A percentile compares a stretch with the other conserved stretches of the same genome.
Conservation (phyloP, 2,888 invertebrate species). For the Kuschelorhynchus macadamiae region DNA sequence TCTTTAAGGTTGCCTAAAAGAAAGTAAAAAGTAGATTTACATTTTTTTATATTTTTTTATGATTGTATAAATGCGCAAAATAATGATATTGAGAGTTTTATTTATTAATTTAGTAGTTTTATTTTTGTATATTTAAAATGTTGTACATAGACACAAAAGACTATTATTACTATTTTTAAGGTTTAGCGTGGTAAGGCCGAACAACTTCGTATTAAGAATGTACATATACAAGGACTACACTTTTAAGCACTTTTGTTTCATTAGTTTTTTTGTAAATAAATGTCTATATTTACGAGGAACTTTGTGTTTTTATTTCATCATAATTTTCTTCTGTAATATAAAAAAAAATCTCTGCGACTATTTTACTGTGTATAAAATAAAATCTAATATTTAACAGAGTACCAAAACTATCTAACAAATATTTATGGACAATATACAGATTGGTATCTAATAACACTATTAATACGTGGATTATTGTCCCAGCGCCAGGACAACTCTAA, state of each 20-base stretch:
- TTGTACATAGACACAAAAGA: conserved; percentile 48
- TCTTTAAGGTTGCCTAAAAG: too few relatives aligned
- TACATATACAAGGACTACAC: conserved; percentile 43
- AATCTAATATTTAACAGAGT: not conserved
- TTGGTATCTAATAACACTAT: too few relatives aligned
- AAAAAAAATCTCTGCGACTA: not conserved
- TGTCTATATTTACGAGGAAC: conserved; percentile 42
- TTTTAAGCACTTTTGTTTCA: conserved; percentile 50
- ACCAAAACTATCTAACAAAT: not conserved
- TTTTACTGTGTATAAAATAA: not conserved
- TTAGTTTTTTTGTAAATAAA: conserved; percentile 53
- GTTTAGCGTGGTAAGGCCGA: conserved; percentile 24
- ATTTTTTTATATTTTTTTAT: conserved; percentile 29
- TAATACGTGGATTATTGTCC: too few relatives aligned
- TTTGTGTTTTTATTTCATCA: conserved; percentile 2
- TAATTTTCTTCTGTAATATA: not conserved
- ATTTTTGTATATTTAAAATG: conserved; percentile 47
- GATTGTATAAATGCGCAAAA: conserved; percentile 34
- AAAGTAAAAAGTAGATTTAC: not conserved
- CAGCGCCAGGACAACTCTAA: too few relatives aligned
- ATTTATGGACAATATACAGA: conserved; percentile 1
- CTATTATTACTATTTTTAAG: conserved; percentile 43
- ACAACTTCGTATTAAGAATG: conserved; percentile 12
- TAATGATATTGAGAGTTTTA: conserved; percentile 42
- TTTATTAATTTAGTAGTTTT: conserved; percentile 39